These are phyloP conservation scores for Nymphicus hollandicus DNA, from an alignment of 2,113 vertebrate genomes.

Conservation along the genomic window DNA sequence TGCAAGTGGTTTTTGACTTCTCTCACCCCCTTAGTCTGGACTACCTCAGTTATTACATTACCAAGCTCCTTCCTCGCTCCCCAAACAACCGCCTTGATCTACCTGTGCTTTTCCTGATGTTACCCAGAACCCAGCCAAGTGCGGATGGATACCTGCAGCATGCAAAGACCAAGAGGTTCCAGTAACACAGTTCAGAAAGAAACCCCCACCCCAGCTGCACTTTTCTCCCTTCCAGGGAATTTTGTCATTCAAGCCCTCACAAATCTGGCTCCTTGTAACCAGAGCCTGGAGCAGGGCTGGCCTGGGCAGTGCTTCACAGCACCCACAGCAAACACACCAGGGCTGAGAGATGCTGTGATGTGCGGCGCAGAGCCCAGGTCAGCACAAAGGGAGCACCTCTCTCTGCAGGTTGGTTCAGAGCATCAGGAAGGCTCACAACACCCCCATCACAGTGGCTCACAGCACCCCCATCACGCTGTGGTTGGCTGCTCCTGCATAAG, in stretches of 20 bases:
- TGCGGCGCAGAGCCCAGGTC: neutral
- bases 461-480: neutral
- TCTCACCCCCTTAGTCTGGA: neutral
- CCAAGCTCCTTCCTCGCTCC: neutral
- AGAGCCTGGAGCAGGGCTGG: neutral
- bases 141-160: neutral
- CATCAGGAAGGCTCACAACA: neutral
- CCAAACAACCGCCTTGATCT: neutral
- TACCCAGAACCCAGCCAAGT: neutral
- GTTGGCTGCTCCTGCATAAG: neutral
- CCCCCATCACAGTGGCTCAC: neutral
- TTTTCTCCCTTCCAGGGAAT: neutral
- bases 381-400: neutral
- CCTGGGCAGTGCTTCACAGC: neutral
- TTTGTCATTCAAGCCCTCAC: neutral
- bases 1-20: neutral
- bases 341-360: neutral
- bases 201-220: neutral
- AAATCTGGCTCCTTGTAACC: neutral
- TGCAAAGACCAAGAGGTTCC: neutral
- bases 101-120: neutral
- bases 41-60: neutral
- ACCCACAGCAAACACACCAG: neutral
- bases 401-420: neutral
- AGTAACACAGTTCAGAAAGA: neutral